Base-by-base conservation (phyloP, 2,888 invertebrate species). In the Phaonia tiefii region DNA sequence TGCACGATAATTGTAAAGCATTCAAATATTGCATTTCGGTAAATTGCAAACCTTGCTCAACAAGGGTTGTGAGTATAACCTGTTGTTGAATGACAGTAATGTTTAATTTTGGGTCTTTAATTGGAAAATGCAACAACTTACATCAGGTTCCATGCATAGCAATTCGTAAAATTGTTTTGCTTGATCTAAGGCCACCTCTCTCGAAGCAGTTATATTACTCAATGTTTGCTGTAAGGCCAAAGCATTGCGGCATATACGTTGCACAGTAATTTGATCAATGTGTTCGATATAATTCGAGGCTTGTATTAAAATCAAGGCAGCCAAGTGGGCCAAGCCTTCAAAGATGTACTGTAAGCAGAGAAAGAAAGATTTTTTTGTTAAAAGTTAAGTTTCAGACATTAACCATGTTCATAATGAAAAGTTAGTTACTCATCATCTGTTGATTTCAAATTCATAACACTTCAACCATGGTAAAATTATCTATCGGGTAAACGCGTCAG, bases 141-240 rank as follows among this genome's bases (percentile, higher is more conserved):
- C 96, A 91, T 97, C 96, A 0, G 96, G 96, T 22, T 94, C 93
- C 86, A 94, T 93, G 84, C 95, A 95, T 79, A 98, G 94, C 84
- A 98, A 92, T 86, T 97, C 96, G 87, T 96, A 96, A 91, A 97
- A 98, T 84, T 95, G 94, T 86, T 96, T 93, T 0, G 98, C 98
- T 87, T 97, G 94, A 90, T 98, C 98, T 85, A 99, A 92, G 17
- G 96, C 96, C 13, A 96, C 92, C 91, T 96, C 96, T 76, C 96
- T 92, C 0, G 95, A 94, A 91, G 95, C 94, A 1, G 96, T 96
- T 75, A 97, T 96, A 87, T 95, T 95, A 49, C 96, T 94, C n/a
- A 97, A 90, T 4, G 95, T 95, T 89, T 97, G 96, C 88, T 97
- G 97, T 26, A 97, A 91, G 0, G 96, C 94, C 90, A 96, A 94